phyloP scores from a whole-genome alignment of 2,888 invertebrate species.

The Parnassius glacialis region DNA sequence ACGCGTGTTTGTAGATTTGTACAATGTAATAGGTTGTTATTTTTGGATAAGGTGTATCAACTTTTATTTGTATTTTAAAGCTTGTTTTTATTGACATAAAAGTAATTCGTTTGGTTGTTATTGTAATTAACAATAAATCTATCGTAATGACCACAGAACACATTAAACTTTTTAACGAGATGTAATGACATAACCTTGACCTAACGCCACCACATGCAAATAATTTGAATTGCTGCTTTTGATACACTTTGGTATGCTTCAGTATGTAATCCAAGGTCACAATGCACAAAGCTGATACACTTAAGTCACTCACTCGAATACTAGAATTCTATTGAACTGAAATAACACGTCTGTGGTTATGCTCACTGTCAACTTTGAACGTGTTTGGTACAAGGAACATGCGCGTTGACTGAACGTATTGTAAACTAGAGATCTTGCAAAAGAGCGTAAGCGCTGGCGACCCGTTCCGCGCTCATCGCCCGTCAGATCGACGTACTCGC shows the following conservation, averaged over 20 bases:
- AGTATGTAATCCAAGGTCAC: constrained; percentile 3
- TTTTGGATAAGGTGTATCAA: constrained; percentile 4
- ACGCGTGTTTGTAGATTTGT: constrained; percentile 27
- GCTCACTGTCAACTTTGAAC: constrained; percentile 23
- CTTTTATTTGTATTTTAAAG: background rate
- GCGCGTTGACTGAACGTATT: constrained; percentile 62
- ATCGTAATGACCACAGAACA: no score
- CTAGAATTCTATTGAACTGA: constrained; percentile 17
- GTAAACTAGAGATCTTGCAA: constrained; percentile 39
- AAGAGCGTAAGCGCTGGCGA: constrained; percentile 50
- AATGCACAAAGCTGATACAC: constrained; percentile 5
- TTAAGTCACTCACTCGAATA: constrained; percentile 12
- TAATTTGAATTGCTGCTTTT: no score
- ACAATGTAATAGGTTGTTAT: constrained; percentile 28
- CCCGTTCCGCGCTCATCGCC: constrained; percentile 39
- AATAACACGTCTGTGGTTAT: constrained; percentile 13
- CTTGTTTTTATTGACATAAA: background rate
- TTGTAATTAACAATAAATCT: no score
- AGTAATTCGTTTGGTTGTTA: no score
- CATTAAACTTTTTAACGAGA: background rate
- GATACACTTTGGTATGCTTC: background rate
- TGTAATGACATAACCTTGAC: background rate
- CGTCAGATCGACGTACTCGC: constrained; percentile 52
- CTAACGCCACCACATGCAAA: background rate
- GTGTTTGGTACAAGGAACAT: constrained; percentile 44